Base-by-base conservation (phyloP, 2,888 invertebrate species). In the Phorcus lineatus region DNA sequence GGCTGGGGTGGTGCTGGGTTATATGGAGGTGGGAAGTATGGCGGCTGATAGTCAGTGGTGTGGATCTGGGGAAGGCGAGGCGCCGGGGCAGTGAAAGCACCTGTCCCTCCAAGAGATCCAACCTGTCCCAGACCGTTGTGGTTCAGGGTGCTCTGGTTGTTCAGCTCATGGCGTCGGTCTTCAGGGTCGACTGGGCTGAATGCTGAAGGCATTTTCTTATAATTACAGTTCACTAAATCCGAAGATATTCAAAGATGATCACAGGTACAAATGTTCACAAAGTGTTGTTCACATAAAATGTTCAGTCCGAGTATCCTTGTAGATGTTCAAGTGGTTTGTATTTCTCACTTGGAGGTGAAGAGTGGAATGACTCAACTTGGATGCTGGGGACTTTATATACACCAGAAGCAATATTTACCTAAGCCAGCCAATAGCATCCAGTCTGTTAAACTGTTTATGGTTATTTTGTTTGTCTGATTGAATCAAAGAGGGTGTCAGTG, bases 1-100 rank as follows among this genome's bases (percentile, higher is more conserved):
- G 28, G 70, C 31, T 70, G 70, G 19, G 83, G 84, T 66, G 84
- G 83, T 24, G 81, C 83, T 0, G 83, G 83, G 53, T 83, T 83
- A 62, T 84, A 86, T 6, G 86, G 84, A 17, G 86, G 86, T n/a
- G 86, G 86, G 62, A 86, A 86, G 40, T 84, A 85, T 53, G 86
- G 86, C 3, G 84, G 82, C 84, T 85, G 81, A 40, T 80, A 84
- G 74, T 86, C 86, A 9, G 83, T 67, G 17, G 82, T 80, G 31
- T 31, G 31, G 13, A 70, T 16, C 70, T 70, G 70, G 17, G 70
- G 36, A n/a, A 70, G 16, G 13, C 70, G 70, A 16, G 70, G 70
- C 16, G 70, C 36, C 11, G 70, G 70, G 19, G 70, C 70, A 36
- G 70, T 31, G n/a, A 70, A 70, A n/a, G 70, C 70, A n/a, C 70